These are phyloP conservation scores for Athalia rosae DNA, from an alignment of 2,888 invertebrate genomes.

Conservation along the genomic window DNA sequence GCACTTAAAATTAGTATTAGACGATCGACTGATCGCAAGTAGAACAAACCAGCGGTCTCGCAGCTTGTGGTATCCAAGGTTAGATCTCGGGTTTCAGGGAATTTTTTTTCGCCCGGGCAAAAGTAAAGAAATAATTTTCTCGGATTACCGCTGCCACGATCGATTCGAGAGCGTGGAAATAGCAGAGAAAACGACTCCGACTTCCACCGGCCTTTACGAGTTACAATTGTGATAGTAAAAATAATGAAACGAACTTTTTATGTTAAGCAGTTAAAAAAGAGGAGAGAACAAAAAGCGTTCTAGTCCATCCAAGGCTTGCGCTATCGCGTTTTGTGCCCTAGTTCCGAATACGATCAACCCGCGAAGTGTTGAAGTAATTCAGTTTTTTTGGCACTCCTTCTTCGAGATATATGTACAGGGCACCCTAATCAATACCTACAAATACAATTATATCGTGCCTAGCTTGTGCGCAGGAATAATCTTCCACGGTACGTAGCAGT, in stretches of 20 bases:
- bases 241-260: no score
- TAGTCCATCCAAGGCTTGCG: neutral
- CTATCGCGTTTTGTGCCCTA: neutral
- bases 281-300: no score
- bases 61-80: conserved; percentile 28
- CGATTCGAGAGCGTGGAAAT: neutral
- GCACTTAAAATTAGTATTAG: conserved; percentile 9
- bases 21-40: neutral
- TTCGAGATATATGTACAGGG: neutral
- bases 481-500: no score
- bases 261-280: no score
- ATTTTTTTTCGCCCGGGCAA: neutral
- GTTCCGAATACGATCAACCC: neutral
- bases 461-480: neutral
- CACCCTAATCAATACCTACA: conserved; percentile 10
- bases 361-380: neutral
- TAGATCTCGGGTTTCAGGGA: conserved; percentile 22
- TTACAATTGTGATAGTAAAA: no score
- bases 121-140: conserved; percentile 13
- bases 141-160: conserved; percentile 12
- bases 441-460: neutral
- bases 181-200: neutral
- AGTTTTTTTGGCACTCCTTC: conserved; percentile 15
- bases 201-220: no score
- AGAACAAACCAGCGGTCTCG: conserved; percentile 2